phyloP scores from a whole-genome alignment of 2,888 invertebrate species.

The Lithophane ornitopus region DNA sequence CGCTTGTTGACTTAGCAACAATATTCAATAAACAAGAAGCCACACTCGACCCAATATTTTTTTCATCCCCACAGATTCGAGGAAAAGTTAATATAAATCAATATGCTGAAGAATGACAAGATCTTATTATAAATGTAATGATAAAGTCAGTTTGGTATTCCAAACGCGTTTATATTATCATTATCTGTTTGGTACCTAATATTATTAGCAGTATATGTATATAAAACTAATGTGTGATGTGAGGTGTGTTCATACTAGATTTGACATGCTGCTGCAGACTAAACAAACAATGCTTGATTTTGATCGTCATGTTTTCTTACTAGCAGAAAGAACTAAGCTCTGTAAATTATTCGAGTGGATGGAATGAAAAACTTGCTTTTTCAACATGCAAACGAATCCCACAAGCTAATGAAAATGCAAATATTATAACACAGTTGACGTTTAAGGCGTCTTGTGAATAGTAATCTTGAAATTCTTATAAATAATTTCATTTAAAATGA shows the following conservation, averaged over 20 bases:
- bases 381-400: background rate
- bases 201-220: constrained; percentile 1
- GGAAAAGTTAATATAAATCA: constrained; percentile 30
- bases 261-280: background rate
- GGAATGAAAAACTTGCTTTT: background rate
- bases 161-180: constrained; percentile 1
- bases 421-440: background rate
- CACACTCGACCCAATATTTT: constrained; percentile 25
- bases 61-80: background rate
- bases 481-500: background rate
- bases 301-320: background rate
- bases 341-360: background rate
- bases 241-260: background rate
- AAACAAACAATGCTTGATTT: constrained; percentile 2
- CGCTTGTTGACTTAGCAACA: background rate
- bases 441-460: background rate
- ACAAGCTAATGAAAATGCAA: background rate
- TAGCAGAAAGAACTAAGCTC: background rate
- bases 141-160: constrained; percentile 7
- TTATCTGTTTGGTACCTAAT: constrained; percentile 13
- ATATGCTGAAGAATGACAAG: constrained; percentile 17
- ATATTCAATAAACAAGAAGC: constrained; percentile 3
- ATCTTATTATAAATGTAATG: constrained; percentile 20
- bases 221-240: background rate
- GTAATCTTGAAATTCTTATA: background rate